phyloP scores from a whole-genome alignment of 2,888 invertebrate genomes.

The Alsophila aescularia region DNA sequence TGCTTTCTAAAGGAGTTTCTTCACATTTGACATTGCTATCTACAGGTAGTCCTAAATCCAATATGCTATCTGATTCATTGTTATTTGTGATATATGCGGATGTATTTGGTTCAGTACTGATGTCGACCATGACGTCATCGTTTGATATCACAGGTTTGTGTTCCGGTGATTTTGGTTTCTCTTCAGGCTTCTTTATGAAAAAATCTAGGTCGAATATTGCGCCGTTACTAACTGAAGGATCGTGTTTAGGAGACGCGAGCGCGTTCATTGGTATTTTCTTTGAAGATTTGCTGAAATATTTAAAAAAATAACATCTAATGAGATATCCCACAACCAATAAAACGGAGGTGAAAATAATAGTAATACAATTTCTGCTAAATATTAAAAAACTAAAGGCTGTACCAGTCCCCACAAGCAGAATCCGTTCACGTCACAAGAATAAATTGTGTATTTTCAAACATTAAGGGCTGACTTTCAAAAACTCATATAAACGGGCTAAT shows the following conservation, averaged over 20 bases:
- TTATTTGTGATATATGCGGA: slow-evolving; percentile 41
- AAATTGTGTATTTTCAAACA: too few relatives aligned
- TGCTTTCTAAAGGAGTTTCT: slow-evolving; percentile 8
- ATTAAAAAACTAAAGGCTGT: too few relatives aligned
- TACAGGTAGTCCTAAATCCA: slow-evolving; percentile 56
- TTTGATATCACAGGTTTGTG: slow-evolving; percentile 41
- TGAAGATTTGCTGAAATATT: slow-evolving; percentile 71
- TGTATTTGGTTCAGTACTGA: slow-evolving; percentile 60
- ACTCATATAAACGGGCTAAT: too few relatives aligned
- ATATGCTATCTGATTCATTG: slow-evolving; percentile 42
- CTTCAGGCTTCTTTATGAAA: slow-evolving; percentile 69
- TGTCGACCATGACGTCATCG: slow-evolving; percentile 85
- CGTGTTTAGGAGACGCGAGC: slow-evolving; percentile 69
- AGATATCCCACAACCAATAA: too few relatives aligned
- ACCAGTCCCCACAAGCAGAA: too few relatives aligned
- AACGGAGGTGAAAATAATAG: too few relatives aligned
- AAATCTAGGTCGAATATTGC: slow-evolving; percentile 79
- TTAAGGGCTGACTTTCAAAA: too few relatives aligned
- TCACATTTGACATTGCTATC: slow-evolving; percentile 47
- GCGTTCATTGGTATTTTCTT: slow-evolving; percentile 88
- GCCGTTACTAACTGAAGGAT: slow-evolving; percentile 48
- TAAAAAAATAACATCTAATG: too few relatives aligned
- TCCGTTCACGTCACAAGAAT: too few relatives aligned
- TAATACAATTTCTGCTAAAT: too few relatives aligned
- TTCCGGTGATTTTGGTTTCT: slow-evolving; percentile 25